phyloP scores from a whole-genome alignment of 1,140 invertebrate genomes.

The Procambarus clarkii region DNA sequence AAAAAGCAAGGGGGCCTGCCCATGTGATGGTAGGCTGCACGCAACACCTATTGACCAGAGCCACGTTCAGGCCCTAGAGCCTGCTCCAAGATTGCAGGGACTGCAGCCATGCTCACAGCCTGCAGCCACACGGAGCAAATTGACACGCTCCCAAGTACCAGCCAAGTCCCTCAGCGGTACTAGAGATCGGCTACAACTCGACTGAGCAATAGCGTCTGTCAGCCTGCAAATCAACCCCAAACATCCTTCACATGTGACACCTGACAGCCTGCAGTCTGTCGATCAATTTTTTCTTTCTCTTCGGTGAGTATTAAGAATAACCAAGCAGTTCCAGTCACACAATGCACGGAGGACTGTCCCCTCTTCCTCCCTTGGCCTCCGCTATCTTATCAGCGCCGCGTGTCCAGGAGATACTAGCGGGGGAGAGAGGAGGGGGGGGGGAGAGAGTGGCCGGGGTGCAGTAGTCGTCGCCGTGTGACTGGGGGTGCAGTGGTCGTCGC shows the following conservation, averaged over 20 bases:
- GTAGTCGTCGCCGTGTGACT: too few species aligned
- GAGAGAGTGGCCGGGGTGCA: not conserved
- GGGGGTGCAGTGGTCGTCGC: too few species aligned
- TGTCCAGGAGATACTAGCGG: not conserved
- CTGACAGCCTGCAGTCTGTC: not conserved
- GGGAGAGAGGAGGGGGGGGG: not conserved
- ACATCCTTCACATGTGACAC: not conserved
- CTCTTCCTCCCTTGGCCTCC: not conserved
- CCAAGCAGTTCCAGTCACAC: not conserved
- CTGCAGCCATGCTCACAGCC: not conserved
- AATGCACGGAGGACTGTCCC: not conserved
- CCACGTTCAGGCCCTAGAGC: not conserved
- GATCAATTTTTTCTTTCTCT: not conserved
- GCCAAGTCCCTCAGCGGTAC: not conserved
- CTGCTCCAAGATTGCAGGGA: constrained; percentile 1
- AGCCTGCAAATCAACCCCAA: not conserved
- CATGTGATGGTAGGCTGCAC: constrained; percentile 5
- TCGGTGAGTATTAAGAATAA: not conserved
- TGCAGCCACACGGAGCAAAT: not conserved
- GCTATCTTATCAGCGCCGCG: constrained; percentile 4
- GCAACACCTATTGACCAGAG: not conserved
- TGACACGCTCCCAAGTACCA: constrained; percentile 5
- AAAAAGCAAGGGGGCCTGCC: not conserved
- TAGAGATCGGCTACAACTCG: not conserved
- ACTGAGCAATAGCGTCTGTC: not conserved